Evolutionary conservation across 1,140 invertebrate genomes (phyloP), one percentile per base, ranked within the genome.

Genomic region (Tetramorium parvispinum): DNA sequence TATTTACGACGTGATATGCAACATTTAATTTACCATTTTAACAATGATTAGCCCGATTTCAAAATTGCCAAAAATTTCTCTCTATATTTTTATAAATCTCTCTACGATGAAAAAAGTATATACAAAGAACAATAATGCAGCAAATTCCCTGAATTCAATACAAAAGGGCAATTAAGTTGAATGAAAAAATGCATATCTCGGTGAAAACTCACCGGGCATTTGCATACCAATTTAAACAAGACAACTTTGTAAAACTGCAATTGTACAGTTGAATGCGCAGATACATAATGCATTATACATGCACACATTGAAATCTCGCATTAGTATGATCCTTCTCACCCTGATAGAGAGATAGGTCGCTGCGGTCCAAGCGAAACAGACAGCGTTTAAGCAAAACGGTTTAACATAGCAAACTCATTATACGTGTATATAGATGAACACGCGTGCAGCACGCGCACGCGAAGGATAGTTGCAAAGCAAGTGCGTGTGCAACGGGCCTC

Each of bases 401-500:
- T 89, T 88, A 88, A 7, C 83, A 87, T 83, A 86, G 32, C 51
- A 11, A 53, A 71, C 49, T 8, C 18, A 21, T 32, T 65, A 21
- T 61, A 37, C 18, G 16, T 7, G 21, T 59, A 1, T 32, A 11
- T 78, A 63, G 11, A 79, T 32, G 46, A 18, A 43, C 11, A 32
- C 18, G 63, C 63, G 68, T 37, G 16, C 32, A 55, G 46, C 27
- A 37, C 43, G 32, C 46, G 18, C 27, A 57, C n/a, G 32, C 13
- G 73, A 61, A 51, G 46, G 32, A 53, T n/a, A 59, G 40, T 59
- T 16, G 10, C 40, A 53, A 43, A 61, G 46, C 37, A 32, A 46
- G 55, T 10, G 51, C 13, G 68, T 68, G 75, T 77, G 89, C 87
- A 91, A 90, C 92, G 93, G 93, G 92, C 90, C 91, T 92, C 91